These are phyloP conservation scores for Anableps anableps DNA, from an alignment of 2,797 vertebrate genomes.

Conservation along the genomic window DNA sequence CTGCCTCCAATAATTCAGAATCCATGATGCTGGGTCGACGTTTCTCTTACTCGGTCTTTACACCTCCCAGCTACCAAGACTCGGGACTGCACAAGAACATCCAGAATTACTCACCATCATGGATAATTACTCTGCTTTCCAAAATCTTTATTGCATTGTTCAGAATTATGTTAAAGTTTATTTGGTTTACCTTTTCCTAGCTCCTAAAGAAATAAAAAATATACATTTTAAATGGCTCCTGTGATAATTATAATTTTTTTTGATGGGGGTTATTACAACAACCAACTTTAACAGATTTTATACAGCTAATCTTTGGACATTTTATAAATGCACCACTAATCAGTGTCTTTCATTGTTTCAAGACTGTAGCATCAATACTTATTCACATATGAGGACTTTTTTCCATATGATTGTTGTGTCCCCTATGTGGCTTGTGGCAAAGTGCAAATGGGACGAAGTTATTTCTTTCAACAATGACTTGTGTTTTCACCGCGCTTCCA, in stretches of 20 bases:
- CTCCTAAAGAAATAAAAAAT: slow-evolving; percentile 79
- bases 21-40: slow-evolving; percentile 19
- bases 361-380: no score
- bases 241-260: slow-evolving; percentile 14
- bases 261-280: neutral
- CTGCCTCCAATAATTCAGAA: slow-evolving; percentile 34
- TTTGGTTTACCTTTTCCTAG: slow-evolving; percentile 81
- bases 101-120: slow-evolving; percentile 49
- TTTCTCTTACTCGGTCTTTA: slow-evolving; percentile 20
- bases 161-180: slow-evolving; percentile 70
- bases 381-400: no score
- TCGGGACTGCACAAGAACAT: slow-evolving; percentile 51
- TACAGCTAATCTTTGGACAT: neutral
- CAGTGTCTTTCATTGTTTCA: no score
- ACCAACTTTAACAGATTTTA: neutral
- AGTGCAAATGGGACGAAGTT: no score
- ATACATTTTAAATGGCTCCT: slow-evolving; percentile 75
- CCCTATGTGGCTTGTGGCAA: no score
- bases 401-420: no score
- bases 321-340: neutral
- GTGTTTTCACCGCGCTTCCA: no score
- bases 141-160: slow-evolving; percentile 66
- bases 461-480: no score
- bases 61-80: slow-evolving; percentile 27
- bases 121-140: slow-evolving; percentile 56